Evolutionary conservation across 2,113 vertebrate species (phyloP).

Genomic region (Macrotus californicus): DNA sequence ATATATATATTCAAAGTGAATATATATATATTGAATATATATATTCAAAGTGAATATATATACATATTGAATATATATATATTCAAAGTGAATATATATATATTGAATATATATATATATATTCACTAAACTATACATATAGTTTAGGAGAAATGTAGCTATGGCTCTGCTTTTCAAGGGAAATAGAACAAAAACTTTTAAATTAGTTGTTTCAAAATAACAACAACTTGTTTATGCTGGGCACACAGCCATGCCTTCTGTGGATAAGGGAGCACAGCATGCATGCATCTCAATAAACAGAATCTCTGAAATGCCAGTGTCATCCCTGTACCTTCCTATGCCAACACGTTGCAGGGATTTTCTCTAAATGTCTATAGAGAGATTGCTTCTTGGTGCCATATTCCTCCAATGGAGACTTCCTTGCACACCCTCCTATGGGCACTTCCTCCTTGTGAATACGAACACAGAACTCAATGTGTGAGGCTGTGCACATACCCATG

Average conservation of each 20-base stretch:
- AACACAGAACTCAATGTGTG: background rate
- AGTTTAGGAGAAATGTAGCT: background rate
- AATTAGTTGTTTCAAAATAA: background rate
- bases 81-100: too few relatives aligned
- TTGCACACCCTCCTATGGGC: background rate
- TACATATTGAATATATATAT: too few relatives aligned
- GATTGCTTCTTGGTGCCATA: background rate
- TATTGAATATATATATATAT: too few relatives aligned
- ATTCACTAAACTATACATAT: too few relatives aligned
- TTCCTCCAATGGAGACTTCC: background rate
- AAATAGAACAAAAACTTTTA: background rate
- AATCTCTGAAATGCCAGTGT: background rate
- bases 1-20: background rate
- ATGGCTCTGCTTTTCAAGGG: background rate
- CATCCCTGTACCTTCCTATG: background rate
- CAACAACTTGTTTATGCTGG: background rate
- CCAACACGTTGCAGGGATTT: background rate
- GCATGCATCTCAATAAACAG: background rate
- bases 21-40: too few relatives aligned
- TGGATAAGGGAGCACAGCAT: fast-evolving
- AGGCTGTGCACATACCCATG: background rate
- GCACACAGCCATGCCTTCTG: background rate
- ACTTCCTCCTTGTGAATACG: background rate
- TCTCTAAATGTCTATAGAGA: background rate
- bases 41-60: background rate